Evolutionary conservation across 2,797 vertebrate genomes (phyloP), one percentile per base, ranked within the genome.

Genomic region (Echiichthys vipera): DNA sequence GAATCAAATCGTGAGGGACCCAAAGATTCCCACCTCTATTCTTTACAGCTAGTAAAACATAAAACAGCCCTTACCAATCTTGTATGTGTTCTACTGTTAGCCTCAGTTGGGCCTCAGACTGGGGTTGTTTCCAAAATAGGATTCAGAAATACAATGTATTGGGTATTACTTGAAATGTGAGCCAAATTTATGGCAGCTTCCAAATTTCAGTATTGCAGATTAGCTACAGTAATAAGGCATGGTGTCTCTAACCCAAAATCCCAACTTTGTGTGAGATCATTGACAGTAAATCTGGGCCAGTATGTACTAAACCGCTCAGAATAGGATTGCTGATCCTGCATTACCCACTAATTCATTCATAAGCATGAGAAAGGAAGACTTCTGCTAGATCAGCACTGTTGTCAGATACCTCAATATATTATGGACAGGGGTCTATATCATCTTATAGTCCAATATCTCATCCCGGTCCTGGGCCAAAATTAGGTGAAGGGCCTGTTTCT

Each of bases 311-410:
- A 82, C 61, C 78, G 34, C 56, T 75, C 57, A 77, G 77, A 87
- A 81, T 59, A 83, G 81, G 53, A 84, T 6, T 78, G 88, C 88
- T 89, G 88, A 91, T 74, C 58, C 74, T 69, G 85, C 81, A 65
- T 78, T 83, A 61, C 67, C 65, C 45, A 32, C 74, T 84, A 62
- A 83, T 82, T 83, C 85, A 84, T 83, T 88, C 58, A 47, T 45
- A 15, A 58, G 59, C 62, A 74, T 64, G 74, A 83, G 75, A 71
- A 68, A 62, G 75, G n/a, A 64, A 53, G 37, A 53, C 73, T 82
- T 65, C 78, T 88, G 90, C 84, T 17, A n/a, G 56, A 65, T 42
- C 84, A 84, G 90, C 85, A 77, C 63, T 81, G 77, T 34, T 80
- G 43, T 66, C 65, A 64, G 62, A 55, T 2, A 32, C 39, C 50